Base-by-base conservation (phyloP, 2,113 vertebrate species). In the Oreochromis tanganicae region DNA sequence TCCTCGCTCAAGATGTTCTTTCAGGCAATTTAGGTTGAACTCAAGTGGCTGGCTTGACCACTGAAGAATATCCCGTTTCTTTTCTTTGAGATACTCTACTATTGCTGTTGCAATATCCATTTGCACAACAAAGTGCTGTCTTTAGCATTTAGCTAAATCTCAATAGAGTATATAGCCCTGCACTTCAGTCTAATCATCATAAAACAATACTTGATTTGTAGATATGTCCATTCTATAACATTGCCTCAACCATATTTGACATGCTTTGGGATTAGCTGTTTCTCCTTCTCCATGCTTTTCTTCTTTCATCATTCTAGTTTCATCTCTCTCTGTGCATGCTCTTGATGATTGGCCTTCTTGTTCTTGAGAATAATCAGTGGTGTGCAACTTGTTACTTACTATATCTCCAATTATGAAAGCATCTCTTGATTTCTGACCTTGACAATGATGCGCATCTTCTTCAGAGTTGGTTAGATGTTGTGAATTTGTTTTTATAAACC, bases 221-320 rank as follows among this genome's bases (percentile, higher is more conserved):
- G 63, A 43, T 24, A 43, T 71, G 36, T 14, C 66, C 66, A 71
- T 24, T 41, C 4, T 0, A 24, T 71, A 41, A 68, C 34, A 68
- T 21, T 68, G 66, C 7, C 66, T 43, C 36, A n/a, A 71, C n/a
- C 63, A 43, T 71, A 21, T 71, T 71, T 71, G n/a, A 71, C n/a
- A 46, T 46, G 41, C 68, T 75, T 75, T 48, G 21, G 19, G 9
- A 48, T 75, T 75, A 48, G 24, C 68, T 11, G 14, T 48, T 75
- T 11, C n/a, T 75, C 41, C 5, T 48, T 17, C 68, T 73, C 9
- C 5, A 46, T 75, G 1, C 9, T 27, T 48, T 75, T 75, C 14
- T 17, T 10, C 24, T 75, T 46, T 27, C 21, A 29, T 27, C 41
- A 73, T 46, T 27, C 5, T 46, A 46, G 13, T 73, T 73, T 73